These are phyloP conservation scores for Remorina albescens DNA, from an alignment of 2,797 vertebrate genomes.

Conservation along the genomic window DNA sequence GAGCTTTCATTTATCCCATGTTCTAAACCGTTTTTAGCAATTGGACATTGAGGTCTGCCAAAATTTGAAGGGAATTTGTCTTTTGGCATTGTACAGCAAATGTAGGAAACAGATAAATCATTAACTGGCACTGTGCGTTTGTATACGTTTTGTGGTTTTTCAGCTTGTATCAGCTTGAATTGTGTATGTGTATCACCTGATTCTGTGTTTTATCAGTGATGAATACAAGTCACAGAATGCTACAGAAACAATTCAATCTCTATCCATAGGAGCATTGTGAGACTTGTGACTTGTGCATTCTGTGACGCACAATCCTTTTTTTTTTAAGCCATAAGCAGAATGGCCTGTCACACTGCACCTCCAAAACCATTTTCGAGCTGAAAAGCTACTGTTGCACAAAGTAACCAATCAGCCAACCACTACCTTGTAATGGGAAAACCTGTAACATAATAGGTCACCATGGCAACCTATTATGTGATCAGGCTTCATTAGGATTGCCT, in stretches of 20 bases:
- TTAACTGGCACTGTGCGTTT: background rate
- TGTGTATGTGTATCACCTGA: background rate
- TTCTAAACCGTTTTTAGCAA: background rate
- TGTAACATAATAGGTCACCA: constrained; percentile 31
- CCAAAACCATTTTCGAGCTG: background rate
- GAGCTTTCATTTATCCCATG: too few relatives aligned
- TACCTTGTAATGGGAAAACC: constrained; percentile 33
- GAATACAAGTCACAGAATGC: background rate
- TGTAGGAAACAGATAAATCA: background rate
- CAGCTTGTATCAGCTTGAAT: too few relatives aligned
- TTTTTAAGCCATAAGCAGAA: too few relatives aligned
- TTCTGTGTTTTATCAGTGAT: background rate
- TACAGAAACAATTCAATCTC: constrained; percentile 30
- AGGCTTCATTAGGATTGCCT: constrained; percentile 36
- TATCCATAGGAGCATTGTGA: constrained; percentile 5
- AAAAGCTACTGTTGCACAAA: constrained; percentile 33
- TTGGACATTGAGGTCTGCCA: background rate
- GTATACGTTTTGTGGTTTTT: too few relatives aligned
- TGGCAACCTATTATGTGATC: constrained; percentile 52
- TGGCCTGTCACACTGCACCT: background rate
- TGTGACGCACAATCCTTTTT: too few relatives aligned
- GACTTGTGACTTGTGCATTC: constrained; percentile 52
- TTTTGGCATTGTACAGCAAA: background rate
- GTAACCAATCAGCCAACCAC: constrained; percentile 16
- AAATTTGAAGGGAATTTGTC: background rate